Percentiles rank a stretch among this genome's conserved stretches.
phyloP scores from a whole-genome alignment of 2,888 invertebrate genomes.

The Leptodirus hochenwartii region DNA sequence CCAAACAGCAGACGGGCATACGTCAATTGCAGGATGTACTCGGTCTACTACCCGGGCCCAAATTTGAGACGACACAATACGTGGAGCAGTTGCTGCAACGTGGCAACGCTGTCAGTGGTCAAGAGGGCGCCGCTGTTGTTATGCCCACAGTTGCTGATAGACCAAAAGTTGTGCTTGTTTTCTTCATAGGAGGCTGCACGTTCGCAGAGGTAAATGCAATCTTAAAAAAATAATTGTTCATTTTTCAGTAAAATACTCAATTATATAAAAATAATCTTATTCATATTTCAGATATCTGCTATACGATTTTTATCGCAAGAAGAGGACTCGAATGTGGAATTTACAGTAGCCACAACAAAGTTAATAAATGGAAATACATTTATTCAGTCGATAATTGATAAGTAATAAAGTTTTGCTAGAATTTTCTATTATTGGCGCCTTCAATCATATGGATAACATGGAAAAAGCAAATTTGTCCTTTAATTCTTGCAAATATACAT shows the following conservation, averaged over 20 bases:
- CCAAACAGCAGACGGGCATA: constrained; percentile 55
- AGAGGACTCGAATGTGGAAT: constrained; percentile 72
- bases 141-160: constrained; percentile 25
- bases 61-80: no score
- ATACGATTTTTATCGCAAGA: constrained; percentile 54
- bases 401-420: no score
- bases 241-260: no score
- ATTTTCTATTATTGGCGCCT: no score
- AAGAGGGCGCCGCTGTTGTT: neutral
- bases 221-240: no score
- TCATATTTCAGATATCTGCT: constrained; percentile 39
- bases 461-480: no score
- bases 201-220: constrained; percentile 63
- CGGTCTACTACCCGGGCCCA: constrained; percentile 1
- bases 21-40: constrained; percentile 55
- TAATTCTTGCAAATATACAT: no score
- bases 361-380: constrained; percentile 80
- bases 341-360: constrained; percentile 80
- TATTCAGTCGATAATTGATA: constrained; percentile 54
- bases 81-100: no score
- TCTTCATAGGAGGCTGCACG: constrained; percentile 94
- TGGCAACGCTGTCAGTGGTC: no score
- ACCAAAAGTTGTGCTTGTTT: constrained; percentile 66
- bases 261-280: no score
- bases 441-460: no score